Evolutionary conservation across 2,113 vertebrate species (phyloP).

Genomic region (Chlorodrepanis virens): DNA sequence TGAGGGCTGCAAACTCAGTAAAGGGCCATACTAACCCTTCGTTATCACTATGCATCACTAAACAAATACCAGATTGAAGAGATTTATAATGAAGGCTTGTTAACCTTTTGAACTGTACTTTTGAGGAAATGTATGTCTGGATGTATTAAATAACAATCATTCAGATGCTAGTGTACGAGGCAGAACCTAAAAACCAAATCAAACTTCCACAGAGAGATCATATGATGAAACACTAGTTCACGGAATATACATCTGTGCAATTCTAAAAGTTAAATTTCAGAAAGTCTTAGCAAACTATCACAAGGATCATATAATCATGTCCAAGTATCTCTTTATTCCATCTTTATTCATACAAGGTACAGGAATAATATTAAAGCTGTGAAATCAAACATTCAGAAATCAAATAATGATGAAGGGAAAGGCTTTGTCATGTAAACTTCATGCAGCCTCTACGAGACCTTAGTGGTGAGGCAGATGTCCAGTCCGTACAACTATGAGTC

Average conservation of each 20-base stretch:
- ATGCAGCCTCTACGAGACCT: neutral
- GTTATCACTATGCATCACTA: neutral
- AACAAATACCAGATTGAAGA: neutral
- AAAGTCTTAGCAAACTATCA: neutral
- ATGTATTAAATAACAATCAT: neutral
- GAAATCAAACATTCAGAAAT: neutral
- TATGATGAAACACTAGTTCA: neutral
- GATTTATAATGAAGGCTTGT: neutral
- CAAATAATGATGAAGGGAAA: neutral
- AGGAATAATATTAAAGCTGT: neutral
- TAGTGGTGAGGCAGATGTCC: neutral
- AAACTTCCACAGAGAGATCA: neutral
- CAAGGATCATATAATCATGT: neutral
- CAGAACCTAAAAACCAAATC: neutral
- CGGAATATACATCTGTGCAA: neutral
- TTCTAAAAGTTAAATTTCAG: neutral
- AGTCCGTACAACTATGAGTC: neutral
- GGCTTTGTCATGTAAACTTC: neutral
- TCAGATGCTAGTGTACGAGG: neutral
- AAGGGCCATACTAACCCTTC: neutral
- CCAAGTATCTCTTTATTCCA: neutral
- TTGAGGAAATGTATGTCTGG: neutral
- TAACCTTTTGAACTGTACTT: neutral
- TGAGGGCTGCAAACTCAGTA: neutral
- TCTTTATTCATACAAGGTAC: neutral